phyloP scores from a whole-genome alignment of 2,113 vertebrate genomes.

The Sclerurus mexicanus region DNA sequence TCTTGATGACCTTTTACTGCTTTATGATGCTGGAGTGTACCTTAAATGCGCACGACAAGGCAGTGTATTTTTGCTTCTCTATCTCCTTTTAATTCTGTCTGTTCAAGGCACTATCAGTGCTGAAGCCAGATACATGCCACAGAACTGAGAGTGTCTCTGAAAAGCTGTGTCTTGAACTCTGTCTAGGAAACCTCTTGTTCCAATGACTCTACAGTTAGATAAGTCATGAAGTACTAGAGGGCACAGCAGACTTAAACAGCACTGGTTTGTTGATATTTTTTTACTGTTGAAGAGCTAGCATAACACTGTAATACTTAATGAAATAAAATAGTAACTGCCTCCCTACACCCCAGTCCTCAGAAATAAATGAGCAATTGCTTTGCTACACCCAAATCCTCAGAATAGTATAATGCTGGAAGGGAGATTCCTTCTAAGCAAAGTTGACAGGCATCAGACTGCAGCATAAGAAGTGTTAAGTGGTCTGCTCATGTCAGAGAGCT shows the following conservation, averaged over 20 bases:
- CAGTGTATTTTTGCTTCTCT: neutral
- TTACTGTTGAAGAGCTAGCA: neutral
- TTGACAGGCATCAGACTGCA: neutral
- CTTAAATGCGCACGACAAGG: neutral
- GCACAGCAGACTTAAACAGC: neutral
- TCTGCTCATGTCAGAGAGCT: neutral
- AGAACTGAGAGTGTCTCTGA: neutral
- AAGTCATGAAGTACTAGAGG: neutral
- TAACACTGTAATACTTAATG: neutral
- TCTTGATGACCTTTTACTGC: neutral
- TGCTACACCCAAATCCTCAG: neutral
- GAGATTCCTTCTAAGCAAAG: neutral
- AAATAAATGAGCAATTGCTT: neutral
- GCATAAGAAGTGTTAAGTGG: neutral
- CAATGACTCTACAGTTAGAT: neutral
- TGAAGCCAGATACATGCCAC: neutral
- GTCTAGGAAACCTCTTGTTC: neutral
- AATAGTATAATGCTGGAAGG: neutral
- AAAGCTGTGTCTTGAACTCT: neutral
- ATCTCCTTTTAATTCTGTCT: neutral
- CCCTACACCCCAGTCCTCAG: neutral
- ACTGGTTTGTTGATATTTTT: neutral
- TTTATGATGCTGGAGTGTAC: neutral
- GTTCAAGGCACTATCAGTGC: neutral
- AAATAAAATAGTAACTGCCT: neutral